Base-by-base conservation (phyloP, 2,888 invertebrate genomes). In the Drosophila gaucha region DNA sequence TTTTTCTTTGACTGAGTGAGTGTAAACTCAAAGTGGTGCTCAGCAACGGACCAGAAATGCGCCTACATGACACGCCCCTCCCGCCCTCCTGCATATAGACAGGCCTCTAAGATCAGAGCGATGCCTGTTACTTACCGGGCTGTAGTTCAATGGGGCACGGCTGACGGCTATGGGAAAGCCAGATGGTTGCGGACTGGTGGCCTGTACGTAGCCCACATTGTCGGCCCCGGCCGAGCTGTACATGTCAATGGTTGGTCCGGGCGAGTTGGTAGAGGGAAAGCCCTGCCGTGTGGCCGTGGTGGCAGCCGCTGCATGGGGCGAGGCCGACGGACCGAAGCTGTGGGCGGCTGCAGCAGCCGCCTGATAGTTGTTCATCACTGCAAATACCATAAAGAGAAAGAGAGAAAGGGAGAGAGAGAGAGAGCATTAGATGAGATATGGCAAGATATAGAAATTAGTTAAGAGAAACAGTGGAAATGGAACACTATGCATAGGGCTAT, bases 361-460 rank as follows among this genome's bases (percentile, higher is more conserved):
- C 91, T 96, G 96, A 93, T 98, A 98, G 94, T 97, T 98, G 94
- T 97, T 97, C 96, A 98, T 97, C 93, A 98, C 98, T 97, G 96
- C 85, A 94, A 55, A 2, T 6, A 16, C 16, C 8, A 9, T 6
- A 6, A 2, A 8, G 35, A 38, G 38, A 20, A 20, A 2, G 12
- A 18, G 9, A 31, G 9, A 9, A 46, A 22, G n/a, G 30, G 10
- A 35, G 26, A 50, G 18, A 20, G 38, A 2, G 12, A 18, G 5
- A 22, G 16, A 26, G 31, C 20, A 14, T 18, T 28, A 6, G 44
- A 8, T 44, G 18, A 44, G 28, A 30, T 28, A 24, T 16, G 12
- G 43, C 16, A 18, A 24, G 6, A 18, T 44, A 28, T n/a, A 12
- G 3, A 22, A n/a, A 39, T 6, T 3, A 6, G 5, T 3, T n/a